Conservation (phyloP, 2,797 vertebrate genomes). For the Cygnus olor region DNA sequence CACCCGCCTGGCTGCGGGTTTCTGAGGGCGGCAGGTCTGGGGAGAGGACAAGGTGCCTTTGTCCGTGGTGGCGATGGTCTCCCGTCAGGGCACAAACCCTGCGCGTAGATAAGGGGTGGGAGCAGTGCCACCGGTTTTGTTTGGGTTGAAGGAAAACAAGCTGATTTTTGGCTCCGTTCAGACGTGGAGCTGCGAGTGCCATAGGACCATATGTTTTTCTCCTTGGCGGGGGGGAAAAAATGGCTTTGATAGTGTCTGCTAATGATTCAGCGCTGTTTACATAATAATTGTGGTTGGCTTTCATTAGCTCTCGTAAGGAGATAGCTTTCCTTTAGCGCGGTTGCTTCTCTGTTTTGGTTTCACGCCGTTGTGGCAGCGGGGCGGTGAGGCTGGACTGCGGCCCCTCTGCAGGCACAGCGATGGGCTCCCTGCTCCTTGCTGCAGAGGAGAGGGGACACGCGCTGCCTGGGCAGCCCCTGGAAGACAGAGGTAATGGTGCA, state of each 20-base stretch:
- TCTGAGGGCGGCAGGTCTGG: background rate
- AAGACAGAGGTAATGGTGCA: background rate
- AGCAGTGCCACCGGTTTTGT: background rate
- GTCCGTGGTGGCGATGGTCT: background rate
- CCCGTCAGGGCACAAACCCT: background rate
- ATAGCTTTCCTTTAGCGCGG: slow-evolving; percentile 6
- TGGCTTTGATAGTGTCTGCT: background rate
- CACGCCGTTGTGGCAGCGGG: background rate
- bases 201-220: background rate
- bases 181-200: background rate
- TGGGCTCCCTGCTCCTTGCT: rapidly evolving
- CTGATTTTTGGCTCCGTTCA: background rate
- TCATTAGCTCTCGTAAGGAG: slow-evolving; percentile 45
- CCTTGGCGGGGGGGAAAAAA: background rate
- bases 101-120: background rate
- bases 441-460: background rate
- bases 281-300: slow-evolving; percentile 43
- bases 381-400: background rate
- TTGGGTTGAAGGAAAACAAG: background rate
- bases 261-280: slow-evolving; percentile 34
- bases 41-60: background rate
- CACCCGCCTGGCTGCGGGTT: background rate
- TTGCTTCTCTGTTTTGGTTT: background rate
- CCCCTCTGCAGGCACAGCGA: background rate
- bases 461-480: background rate